phyloP scores from a whole-genome alignment of 2,113 vertebrate genomes.

The Gavialis gangeticus region DNA sequence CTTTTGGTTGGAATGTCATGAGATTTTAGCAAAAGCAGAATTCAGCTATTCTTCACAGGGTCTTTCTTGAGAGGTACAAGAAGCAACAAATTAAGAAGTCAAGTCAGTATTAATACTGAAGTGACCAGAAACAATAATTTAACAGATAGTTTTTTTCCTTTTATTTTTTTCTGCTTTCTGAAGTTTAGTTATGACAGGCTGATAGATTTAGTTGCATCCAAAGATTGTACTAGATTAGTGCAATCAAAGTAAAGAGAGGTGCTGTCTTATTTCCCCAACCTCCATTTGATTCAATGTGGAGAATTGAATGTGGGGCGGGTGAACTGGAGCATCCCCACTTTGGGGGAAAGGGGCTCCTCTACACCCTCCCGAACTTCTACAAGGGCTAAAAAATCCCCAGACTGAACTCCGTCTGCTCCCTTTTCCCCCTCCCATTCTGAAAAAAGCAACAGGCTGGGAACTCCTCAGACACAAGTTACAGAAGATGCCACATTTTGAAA shows the following conservation, averaged over 20 bases:
- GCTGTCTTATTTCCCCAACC: not conserved
- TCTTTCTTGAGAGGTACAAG: not conserved
- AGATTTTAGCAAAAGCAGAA: conserved; percentile 16
- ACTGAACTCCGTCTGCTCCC: too few relatives aligned
- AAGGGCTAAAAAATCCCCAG: too few relatives aligned
- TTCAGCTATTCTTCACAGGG: not conserved
- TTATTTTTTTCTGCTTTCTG: not conserved
- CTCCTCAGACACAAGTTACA: too few relatives aligned
- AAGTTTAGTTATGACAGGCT: not conserved
- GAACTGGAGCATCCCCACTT: too few relatives aligned
- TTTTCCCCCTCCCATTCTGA: too few relatives aligned
- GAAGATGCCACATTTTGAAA: too few relatives aligned
- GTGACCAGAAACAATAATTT: not conserved
- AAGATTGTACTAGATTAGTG: not conserved
- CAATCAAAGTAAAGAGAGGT: not conserved
- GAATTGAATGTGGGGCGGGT: not conserved
- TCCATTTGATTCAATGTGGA: too few relatives aligned
- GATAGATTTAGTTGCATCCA: not conserved
- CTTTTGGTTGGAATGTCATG: conserved; percentile 13
- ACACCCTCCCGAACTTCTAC: too few relatives aligned
- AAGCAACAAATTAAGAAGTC: not conserved
- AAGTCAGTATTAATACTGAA: not conserved
- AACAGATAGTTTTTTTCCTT: not conserved
- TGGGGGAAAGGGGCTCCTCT: too few relatives aligned
- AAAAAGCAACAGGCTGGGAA: too few relatives aligned